Conservation (phyloP, 2,888 invertebrate genomes). For the Latrodectus hesperus region DNA sequence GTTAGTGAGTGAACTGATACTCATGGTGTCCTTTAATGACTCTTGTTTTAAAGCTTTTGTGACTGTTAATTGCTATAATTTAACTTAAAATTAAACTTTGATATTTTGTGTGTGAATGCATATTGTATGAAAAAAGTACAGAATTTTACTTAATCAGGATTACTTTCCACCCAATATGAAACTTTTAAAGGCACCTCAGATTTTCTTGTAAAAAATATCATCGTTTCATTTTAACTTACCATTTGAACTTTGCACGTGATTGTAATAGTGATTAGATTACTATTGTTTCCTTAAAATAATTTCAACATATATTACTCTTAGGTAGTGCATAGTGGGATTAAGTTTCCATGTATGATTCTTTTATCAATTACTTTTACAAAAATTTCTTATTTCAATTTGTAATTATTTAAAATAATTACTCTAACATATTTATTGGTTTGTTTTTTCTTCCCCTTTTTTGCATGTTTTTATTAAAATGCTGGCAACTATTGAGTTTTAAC, state of each 20-base stretch:
- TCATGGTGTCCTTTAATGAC: constrained; percentile 3
- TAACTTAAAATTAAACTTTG: neutral
- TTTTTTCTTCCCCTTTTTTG: no score
- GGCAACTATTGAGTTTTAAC: no score
- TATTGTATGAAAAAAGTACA: neutral
- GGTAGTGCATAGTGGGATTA: no score
- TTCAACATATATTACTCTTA: neutral
- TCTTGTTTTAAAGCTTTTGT: constrained; percentile 5
- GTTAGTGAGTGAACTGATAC: constrained; percentile 10
- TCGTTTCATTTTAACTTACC: neutral
- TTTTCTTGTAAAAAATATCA: neutral
- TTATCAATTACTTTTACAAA: no score
- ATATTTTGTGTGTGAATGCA: constrained; percentile 6
- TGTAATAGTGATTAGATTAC: neutral
- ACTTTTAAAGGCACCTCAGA: neutral
- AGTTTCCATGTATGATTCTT: no score
- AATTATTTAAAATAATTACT: no score
- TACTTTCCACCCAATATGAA: neutral
- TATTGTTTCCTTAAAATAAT: neutral
- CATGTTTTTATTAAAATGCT: no score
- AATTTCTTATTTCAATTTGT: no score
- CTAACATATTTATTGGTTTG: no score
- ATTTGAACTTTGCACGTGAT: neutral
- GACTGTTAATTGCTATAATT: constrained; percentile 7
- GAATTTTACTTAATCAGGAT: constrained; percentile 1